Conservation (phyloP, 1,140 invertebrate species). For the Calliphora vicina region DNA sequence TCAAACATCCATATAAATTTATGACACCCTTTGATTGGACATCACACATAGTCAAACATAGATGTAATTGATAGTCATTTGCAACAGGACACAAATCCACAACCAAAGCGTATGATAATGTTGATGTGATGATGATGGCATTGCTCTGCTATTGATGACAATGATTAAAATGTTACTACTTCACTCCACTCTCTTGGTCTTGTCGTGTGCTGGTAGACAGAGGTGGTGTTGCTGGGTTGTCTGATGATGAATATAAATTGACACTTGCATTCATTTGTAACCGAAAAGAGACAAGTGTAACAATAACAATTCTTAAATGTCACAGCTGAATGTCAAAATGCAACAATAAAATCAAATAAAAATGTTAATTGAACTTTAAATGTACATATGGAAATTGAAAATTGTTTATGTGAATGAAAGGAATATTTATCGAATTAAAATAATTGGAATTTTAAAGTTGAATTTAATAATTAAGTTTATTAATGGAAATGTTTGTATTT, state of each 20-base stretch:
- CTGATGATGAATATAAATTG: background rate
- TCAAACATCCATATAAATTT: background rate
- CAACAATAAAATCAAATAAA: background rate
- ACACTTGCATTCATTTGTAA: background rate
- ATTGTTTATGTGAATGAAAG: too few relatives aligned
- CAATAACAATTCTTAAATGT: background rate
- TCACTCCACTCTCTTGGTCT: too few relatives aligned
- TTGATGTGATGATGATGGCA: too few relatives aligned
- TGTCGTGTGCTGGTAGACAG: too few relatives aligned
- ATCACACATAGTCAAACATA: background rate
- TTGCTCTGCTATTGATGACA: too few relatives aligned
- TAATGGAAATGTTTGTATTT: too few relatives aligned
- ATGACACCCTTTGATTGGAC: background rate
- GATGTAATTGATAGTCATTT: background rate
- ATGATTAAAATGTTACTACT: too few relatives aligned
- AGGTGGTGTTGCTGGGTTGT: background rate
- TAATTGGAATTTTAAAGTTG: too few relatives aligned
- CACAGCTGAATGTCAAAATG: background rate
- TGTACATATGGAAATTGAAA: background rate
- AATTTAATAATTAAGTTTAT: too few relatives aligned
- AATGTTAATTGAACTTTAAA: background rate
- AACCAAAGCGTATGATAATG: background rate
- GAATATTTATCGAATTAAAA: too few relatives aligned
- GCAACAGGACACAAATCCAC: background rate
- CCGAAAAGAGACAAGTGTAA: background rate